Conservation (phyloP, 2,888 invertebrate species). For the Drymonia ruficornis region DNA sequence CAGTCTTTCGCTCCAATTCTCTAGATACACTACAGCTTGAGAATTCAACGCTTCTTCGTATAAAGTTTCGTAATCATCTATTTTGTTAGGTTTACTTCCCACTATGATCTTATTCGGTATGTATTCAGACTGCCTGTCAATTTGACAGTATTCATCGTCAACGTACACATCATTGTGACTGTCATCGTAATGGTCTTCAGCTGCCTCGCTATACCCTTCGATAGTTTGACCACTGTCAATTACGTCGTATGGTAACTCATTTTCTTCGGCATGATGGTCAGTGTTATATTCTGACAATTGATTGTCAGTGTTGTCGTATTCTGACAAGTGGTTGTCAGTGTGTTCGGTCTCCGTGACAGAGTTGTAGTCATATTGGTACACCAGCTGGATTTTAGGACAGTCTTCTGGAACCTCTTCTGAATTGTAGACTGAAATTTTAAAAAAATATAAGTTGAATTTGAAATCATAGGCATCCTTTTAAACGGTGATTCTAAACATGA, state of each 20-base stretch:
- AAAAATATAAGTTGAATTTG: too few relatives aligned
- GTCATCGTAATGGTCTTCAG: too few relatives aligned
- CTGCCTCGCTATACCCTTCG: not conserved
- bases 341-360: not conserved
- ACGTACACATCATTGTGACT: not conserved
- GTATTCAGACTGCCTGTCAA: slow-evolving; percentile 8
- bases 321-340: not conserved
- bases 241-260: not conserved
- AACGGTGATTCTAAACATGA: too few relatives aligned
- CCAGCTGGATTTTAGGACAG: slow-evolving; percentile 5
- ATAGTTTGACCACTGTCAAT: not conserved
- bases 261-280: too few relatives aligned
- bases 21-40: slow-evolving; percentile 34
- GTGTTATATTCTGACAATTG: too few relatives aligned
- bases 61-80: slow-evolving; percentile 8
- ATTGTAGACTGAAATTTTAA: not conserved
- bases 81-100: slow-evolving; percentile 38
- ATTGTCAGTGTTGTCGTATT: too few relatives aligned
- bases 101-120: slow-evolving; percentile 41
- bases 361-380: slow-evolving; percentile 15
- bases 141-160: not conserved
- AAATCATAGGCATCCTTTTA: too few relatives aligned
- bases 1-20: slow-evolving; percentile 49
- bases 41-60: slow-evolving; percentile 30
- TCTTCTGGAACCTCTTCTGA: not conserved